Evolutionary conservation across 2,113 vertebrate genomes (phyloP), one percentile per base, ranked within the genome.

Genomic region (Craseonycteris thonglongyai): DNA sequence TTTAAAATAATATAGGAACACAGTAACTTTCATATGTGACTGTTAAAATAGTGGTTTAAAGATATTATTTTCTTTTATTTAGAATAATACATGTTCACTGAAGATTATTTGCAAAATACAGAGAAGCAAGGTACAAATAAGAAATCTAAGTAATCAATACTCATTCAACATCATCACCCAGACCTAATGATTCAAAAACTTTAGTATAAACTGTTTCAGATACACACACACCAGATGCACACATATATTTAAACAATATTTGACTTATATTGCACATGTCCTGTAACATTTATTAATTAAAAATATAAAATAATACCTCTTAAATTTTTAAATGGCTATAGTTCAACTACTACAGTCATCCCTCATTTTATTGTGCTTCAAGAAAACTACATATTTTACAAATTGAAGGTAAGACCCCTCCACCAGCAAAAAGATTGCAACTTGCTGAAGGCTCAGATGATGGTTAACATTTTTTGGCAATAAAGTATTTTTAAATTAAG

Each of bases 81-180:
- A 22, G 28, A 78, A 91, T 81, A 76, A 63, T 85, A 11, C 5
- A 54, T 71, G 1, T 79, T 84, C 28, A 63, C 15, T 79, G 3
- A 30, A 90, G 58, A 51, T 93, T 68, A 47, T 79, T 86, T 93
- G 18, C 16, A 82, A 97, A 88, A 76, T 88, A 56, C 2, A 71
- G 56, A 78, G 45, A 49, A 72, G 33, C 26, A 76, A 79, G 90
- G 13, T 79, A 68, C 30, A 84, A 65, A 47, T 38, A 30, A 87
- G 28, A 66, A 90, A 42, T 51, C 15, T 88, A 72, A 78, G 33
- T 66, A 76, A 61, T 58, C 1, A 8, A 0, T 92, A 51, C 8
- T 87, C 40, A 54, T 2, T 66, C 40, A 90, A 1, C 11, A 28
- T 80, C 26, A 63, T 54, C 54, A 76, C 47, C 30, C 14, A 75